Conservation (phyloP, 2,888 invertebrate species). For the Eretmocerus hayati region DNA sequence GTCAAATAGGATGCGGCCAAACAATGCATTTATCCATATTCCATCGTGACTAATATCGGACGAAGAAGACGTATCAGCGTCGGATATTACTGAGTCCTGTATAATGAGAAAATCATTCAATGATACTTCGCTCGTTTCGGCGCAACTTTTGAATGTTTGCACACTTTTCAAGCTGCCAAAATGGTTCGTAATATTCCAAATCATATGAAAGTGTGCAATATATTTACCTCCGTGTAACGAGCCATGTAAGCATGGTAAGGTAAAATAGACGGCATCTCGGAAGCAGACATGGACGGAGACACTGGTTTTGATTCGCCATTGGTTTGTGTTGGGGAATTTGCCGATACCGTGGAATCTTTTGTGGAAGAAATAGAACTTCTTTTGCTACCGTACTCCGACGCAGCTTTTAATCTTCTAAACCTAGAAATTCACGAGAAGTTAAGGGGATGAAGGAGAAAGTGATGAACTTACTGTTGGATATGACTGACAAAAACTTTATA, state of each 20-base stretch:
- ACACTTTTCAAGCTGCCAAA: too few relatives aligned
- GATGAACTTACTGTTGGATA: too few relatives aligned
- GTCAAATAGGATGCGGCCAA: conserved; percentile 76
- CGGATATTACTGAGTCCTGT: not conserved
- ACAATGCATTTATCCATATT: conserved; percentile 70
- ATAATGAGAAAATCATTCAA: too few relatives aligned
- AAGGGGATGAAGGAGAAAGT: too few relatives aligned
- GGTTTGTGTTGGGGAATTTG: conserved; percentile 18
- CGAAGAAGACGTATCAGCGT: conserved; percentile 23
- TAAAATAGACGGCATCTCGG: conserved; percentile 34
- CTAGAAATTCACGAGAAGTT: too few relatives aligned
- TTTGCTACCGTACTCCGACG: conserved; percentile 41
- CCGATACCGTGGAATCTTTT: conserved; percentile 27
- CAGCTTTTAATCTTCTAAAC: conserved; percentile 51
- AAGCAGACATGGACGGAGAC: conserved; percentile 22
- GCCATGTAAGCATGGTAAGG: conserved; percentile 40
- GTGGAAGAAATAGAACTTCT: conserved; percentile 30
- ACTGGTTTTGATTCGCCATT: conserved; percentile 33
- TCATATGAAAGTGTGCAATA: not conserved
- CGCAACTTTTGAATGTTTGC: not conserved
- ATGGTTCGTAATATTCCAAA: too few relatives aligned
- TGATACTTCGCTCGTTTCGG: too few relatives aligned
- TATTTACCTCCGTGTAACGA: conserved; percentile 35
- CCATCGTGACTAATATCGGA: conserved; percentile 45
- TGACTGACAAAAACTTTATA: not conserved